phyloP scores from a whole-genome alignment of 2,888 invertebrate species.

The Phania funesta region DNA sequence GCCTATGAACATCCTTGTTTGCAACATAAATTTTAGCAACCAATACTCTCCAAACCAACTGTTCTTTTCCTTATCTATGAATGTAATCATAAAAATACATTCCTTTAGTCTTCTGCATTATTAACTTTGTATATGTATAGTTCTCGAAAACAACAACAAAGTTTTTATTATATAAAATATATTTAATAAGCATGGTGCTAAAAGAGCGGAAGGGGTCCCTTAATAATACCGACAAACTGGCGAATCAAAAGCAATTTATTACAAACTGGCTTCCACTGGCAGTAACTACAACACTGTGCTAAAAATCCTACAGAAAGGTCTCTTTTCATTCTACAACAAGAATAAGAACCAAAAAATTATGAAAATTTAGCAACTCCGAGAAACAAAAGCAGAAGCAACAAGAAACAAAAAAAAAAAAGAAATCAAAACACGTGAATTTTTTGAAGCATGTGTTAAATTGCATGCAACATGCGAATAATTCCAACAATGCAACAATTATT shows the following conservation, averaged over 20 bases:
- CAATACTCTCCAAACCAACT: too few relatives aligned
- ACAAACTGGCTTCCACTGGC: conserved; percentile 37
- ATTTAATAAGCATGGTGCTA: conserved; percentile 58
- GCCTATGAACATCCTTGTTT: too few relatives aligned
- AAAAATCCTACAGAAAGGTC: conserved; percentile 2
- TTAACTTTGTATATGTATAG: conserved; percentile 19
- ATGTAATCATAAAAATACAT: not conserved
- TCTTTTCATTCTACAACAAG: conserved; percentile 15
- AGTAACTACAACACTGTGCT: conserved; percentile 13
- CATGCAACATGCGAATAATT: conserved; percentile 67
- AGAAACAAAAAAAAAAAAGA: conserved; percentile 22
- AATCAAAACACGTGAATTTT: conserved; percentile 63
- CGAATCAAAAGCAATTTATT: conserved; percentile 67
- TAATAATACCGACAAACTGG: conserved; percentile 66
- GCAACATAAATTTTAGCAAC: too few relatives aligned
- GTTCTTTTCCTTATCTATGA: not conserved
- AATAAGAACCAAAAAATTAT: conserved; percentile 21
- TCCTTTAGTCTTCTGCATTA: conserved; percentile 20
- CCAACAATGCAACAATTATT: conserved; percentile 57
- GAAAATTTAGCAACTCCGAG: conserved; percentile 37
- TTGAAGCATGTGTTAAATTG: conserved; percentile 64
- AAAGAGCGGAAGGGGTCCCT: conserved; percentile 66
- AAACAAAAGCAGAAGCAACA: conserved; percentile 28
- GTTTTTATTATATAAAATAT: conserved; percentile 51
- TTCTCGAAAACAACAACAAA: conserved; percentile 34